These are phyloP conservation scores for Rhogogaster chlorosoma DNA, from an alignment of 2,888 invertebrate genomes.

Conservation along the genomic window DNA sequence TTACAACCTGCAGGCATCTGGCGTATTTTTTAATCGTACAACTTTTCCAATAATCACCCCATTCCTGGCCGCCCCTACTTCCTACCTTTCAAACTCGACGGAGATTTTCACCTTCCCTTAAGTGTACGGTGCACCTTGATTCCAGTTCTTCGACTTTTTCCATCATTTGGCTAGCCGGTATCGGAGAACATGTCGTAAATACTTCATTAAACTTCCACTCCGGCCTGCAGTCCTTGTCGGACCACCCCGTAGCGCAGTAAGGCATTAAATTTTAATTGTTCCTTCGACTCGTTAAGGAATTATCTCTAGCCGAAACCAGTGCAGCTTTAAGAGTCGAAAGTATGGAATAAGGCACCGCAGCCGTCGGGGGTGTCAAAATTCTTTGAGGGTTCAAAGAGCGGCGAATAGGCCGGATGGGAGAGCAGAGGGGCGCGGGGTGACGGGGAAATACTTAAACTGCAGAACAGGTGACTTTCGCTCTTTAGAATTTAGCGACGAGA, in stretches of 20 bases:
- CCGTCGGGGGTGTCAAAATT: conserved; percentile 13
- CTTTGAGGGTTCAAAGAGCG: conserved; percentile 16
- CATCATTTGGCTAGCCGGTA: background rate
- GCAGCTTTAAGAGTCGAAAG: conserved; percentile 19
- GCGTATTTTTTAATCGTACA: conserved; percentile 51
- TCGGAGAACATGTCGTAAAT: background rate
- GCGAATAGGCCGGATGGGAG: background rate
- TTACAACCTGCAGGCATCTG: conserved; percentile 46
- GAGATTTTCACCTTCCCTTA: background rate
- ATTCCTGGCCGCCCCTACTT: conserved; percentile 7
- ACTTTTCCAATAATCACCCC: conserved; percentile 51
- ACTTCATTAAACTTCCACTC: background rate
- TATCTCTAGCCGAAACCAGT: background rate
- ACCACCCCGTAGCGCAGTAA: background rate
- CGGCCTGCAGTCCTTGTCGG: background rate
- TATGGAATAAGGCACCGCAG: background rate
- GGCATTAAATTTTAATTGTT: conserved; percentile 33
- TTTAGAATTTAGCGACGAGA: background rate
- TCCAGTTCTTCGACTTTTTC: background rate
- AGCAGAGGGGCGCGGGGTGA: background rate
- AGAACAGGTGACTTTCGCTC: conserved; percentile 22
- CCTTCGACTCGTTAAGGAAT: conserved; percentile 12
- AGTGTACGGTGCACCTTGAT: background rate
- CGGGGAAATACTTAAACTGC: conserved; percentile 16
- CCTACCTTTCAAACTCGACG: background rate